Evolutionary conservation across 1,140 invertebrate species (phyloP), one percentile per base, ranked within the genome.

Genomic region (Pogonognathellus flavescens): DNA sequence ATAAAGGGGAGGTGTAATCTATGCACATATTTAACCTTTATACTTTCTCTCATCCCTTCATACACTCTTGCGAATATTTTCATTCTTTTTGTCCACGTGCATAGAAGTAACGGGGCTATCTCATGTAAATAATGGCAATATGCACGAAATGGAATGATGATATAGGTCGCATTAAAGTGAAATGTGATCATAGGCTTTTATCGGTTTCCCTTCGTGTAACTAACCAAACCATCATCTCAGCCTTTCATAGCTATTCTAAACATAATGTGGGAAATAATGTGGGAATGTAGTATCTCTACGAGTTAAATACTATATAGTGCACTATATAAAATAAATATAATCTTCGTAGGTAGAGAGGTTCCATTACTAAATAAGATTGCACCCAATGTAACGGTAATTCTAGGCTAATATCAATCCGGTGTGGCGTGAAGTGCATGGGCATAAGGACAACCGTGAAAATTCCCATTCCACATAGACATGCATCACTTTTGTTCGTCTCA

Each of bases 81-180:
- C 25, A 41, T 31, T 76, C 25, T 49, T 25, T 76, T 76, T 76
- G 70, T 31, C 31, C 41, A 49, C 49, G 70, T 76, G 70, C 70
- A 41, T 41, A 41, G 31, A 41, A 41, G 2, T 41, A 41, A 41
- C 31, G 14, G 16, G 31, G 70, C 31, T 76, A 76, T 76, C 70
- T 41, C 41, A 49, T 76, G 70, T 76, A 81, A 81, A 57, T 81
- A 81, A 81, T 81, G 80, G 80, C 50, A 81, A 81, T 25, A 59
- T 81, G 80, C 80, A 55, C 41, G 25, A 50, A 76, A 55, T 81
- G 80, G 80, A 52, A 81, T 81, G 80, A 81, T 81, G 80, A 81
- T 81, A 59, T 81, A 81, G 80, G 80, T 55, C 80, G 55, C 80
- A 81, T 55, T 81, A 81, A 81, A 81, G 80, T 81, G 80, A 81